These are phyloP conservation scores for Phaethon lepturus DNA, from an alignment of 2,113 vertebrate species.

Conservation along the genomic window DNA sequence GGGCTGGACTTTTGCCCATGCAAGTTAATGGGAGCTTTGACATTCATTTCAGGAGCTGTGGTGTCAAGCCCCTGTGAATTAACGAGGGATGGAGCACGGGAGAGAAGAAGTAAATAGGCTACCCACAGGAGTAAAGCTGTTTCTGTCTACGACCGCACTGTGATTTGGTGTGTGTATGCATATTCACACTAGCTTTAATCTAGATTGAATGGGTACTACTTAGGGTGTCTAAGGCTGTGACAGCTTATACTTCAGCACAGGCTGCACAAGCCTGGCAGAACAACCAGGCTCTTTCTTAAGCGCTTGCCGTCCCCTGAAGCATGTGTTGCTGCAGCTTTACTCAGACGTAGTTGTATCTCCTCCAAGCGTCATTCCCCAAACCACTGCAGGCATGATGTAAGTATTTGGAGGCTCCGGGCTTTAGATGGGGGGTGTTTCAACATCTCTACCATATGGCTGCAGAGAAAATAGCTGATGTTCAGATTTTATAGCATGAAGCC, in stretches of 20 bases:
- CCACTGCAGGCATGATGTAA: background rate
- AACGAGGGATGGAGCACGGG: background rate
- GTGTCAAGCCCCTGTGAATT: background rate
- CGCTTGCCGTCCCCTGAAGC: background rate
- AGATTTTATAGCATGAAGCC: background rate
- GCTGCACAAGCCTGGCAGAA: background rate
- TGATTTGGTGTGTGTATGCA: background rate
- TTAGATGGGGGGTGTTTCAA: background rate
- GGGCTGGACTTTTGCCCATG: background rate
- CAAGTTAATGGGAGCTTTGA: background rate
- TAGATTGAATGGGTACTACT: background rate
- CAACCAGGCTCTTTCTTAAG: background rate
- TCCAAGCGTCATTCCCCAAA: background rate
- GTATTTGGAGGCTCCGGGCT: background rate
- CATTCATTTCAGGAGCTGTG: background rate
- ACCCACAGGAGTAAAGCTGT: background rate
- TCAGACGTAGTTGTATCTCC: background rate
- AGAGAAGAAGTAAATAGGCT: background rate
- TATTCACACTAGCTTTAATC: background rate
- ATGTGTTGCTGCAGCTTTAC: background rate
- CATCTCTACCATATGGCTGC: background rate
- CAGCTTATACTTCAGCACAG: background rate
- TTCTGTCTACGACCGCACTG: fast-evolving
- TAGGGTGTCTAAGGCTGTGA: background rate
- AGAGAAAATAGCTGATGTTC: background rate